These are phyloP conservation scores for Acrocephalus arundinaceus DNA, from an alignment of 2,113 vertebrate genomes.

Conservation along the genomic window DNA sequence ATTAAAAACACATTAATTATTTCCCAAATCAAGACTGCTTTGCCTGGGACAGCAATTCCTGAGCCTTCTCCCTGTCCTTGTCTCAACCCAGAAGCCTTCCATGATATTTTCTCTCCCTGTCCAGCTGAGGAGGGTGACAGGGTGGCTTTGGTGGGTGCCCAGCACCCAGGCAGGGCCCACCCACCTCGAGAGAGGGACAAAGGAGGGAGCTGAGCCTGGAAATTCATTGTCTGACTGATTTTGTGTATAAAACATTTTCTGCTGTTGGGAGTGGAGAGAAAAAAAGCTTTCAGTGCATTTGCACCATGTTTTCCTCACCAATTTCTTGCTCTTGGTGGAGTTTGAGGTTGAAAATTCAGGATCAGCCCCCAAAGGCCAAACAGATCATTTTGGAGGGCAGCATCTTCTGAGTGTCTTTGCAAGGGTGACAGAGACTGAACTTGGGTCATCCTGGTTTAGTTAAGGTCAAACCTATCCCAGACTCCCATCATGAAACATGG, in stretches of 20 bases:
- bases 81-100: background rate
- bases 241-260: background rate
- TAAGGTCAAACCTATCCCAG: background rate
- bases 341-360: background rate
- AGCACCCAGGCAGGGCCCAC: background rate
- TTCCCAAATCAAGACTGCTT: background rate
- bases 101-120: fast-evolving
- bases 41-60: background rate
- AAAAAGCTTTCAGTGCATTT: background rate
- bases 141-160: background rate
- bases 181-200: background rate
- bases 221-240: background rate
- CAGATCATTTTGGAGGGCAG: background rate
- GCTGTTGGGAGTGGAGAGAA: background rate
- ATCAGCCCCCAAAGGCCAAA: background rate
- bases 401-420: background rate
- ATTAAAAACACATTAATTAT: background rate
- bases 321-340: background rate
- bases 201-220: background rate
- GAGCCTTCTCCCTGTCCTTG: background rate
- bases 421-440: background rate
- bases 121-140: background rate
- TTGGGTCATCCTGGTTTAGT: background rate
- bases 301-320: fast-evolving
- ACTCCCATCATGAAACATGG: background rate